Evolutionary conservation across 2,797 vertebrate genomes (phyloP).

Genomic region (Amphiprion clarkii): DNA sequence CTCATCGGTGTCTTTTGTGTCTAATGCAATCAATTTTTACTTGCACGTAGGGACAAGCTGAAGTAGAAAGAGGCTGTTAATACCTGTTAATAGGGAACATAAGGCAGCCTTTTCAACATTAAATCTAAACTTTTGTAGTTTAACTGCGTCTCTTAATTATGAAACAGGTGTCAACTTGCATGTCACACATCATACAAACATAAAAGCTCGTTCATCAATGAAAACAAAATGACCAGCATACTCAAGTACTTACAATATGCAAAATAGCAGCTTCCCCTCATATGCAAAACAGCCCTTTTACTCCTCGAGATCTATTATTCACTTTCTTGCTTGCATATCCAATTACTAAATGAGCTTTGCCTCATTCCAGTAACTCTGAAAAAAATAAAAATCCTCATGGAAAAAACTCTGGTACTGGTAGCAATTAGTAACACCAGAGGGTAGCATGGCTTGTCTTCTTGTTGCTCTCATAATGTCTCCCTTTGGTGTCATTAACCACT

Average conservation of each 20-base stretch:
- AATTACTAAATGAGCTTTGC: slow-evolving; percentile 80
- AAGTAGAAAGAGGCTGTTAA: slow-evolving; percentile 24
- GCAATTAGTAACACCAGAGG: slow-evolving; percentile 81
- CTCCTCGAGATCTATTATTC: slow-evolving; percentile 81
- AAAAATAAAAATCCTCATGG: slow-evolving; percentile 44
- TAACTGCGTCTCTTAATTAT: slow-evolving; percentile 61
- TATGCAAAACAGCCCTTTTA: slow-evolving; percentile 79
- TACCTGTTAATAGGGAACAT: slow-evolving; percentile 53
- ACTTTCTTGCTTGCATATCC: slow-evolving; percentile 80
- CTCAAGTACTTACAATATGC: slow-evolving; percentile 73
- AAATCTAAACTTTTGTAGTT: slow-evolving; percentile 52
- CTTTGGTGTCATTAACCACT: slow-evolving; percentile 68
- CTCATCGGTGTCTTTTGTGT: slow-evolving; percentile 19
- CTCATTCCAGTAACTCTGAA: slow-evolving; percentile 73
- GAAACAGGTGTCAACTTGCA: slow-evolving; percentile 67
- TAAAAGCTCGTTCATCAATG: slow-evolving; percentile 75
- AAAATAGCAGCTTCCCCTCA: slow-evolving; percentile 75
- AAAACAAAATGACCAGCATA: slow-evolving; percentile 75
- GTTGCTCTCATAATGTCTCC: slow-evolving; percentile 68
- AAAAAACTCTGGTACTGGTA: slow-evolving; percentile 62
- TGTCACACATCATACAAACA: slow-evolving; percentile 67
- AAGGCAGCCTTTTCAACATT: slow-evolving; percentile 60
- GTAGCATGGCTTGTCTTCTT: slow-evolving; percentile 70
- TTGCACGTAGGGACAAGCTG: slow-evolving; percentile 11
- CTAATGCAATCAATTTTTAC: slow-evolving; percentile 21